Conservation (phyloP, 2,797 vertebrate genomes). For the Rhyacichthys aspro region DNA sequence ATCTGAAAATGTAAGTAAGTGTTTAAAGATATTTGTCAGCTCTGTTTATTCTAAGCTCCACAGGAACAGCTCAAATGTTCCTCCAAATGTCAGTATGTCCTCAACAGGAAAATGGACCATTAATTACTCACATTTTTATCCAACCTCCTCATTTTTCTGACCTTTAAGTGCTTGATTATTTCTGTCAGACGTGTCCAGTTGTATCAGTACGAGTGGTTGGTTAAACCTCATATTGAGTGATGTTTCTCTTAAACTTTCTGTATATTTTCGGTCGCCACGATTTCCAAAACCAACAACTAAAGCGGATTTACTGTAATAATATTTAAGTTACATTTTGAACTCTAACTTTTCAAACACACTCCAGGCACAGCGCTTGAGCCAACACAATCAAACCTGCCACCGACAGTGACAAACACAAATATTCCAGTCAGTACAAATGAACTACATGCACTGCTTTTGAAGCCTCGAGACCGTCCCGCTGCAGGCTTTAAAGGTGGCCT, state of each 20-base stretch:
- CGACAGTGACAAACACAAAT: constrained; percentile 31
- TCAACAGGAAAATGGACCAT: no score
- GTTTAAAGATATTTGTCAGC: no score
- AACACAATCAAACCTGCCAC: constrained; percentile 36
- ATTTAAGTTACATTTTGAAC: constrained; percentile 46
- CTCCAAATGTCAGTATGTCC: no score
- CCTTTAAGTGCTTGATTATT: no score
- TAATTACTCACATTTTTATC: no score
- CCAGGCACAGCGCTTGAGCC: constrained; percentile 16
- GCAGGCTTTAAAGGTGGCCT: constrained; percentile 49
- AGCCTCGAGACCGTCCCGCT: background rate
- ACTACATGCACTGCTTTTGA: constrained; percentile 23
- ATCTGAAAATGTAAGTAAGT: no score
- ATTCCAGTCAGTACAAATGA: constrained; percentile 20
- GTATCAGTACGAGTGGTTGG: background rate
- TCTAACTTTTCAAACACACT: constrained; percentile 19
- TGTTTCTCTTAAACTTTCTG: constrained; percentile 12
- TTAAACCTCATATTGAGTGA: constrained; percentile 11
- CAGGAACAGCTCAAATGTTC: no score
- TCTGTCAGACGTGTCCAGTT: background rate
- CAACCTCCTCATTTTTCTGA: no score
- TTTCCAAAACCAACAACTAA: constrained; percentile 52
- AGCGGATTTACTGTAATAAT: constrained; percentile 47
- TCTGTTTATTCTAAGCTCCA: no score
- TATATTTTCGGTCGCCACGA: constrained; percentile 31